A percentile compares a stretch with the other conserved stretches of the same genome.
These are phyloP conservation scores for Paracyclopina nana DNA, from an alignment of 1,140 invertebrate genomes.

Conservation along the genomic window DNA sequence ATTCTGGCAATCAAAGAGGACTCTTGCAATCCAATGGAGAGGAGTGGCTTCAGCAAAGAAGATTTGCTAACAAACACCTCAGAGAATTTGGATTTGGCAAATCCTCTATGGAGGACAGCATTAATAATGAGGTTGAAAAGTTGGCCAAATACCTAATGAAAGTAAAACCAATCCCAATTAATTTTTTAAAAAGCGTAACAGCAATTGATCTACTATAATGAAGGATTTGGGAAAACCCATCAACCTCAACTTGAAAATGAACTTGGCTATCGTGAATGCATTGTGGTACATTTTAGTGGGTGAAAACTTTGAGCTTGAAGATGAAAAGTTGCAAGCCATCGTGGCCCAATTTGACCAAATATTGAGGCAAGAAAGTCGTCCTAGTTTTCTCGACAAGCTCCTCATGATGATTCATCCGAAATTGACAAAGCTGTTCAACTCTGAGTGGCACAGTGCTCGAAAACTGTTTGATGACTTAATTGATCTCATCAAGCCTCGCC, in stretches of 20 bases:
- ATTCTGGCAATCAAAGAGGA: constrained; percentile 19
- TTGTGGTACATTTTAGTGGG: constrained; percentile 25
- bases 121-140: constrained; percentile 26
- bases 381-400: not conserved
- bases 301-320: constrained; percentile 20
- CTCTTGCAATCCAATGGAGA: constrained; percentile 23
- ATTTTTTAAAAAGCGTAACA: too few species aligned
- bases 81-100: constrained; percentile 27
- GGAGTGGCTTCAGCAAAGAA: constrained; percentile 29
- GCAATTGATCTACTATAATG: too few species aligned
- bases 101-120: constrained; percentile 30
- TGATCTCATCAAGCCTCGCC: not conserved
- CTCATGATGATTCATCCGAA: not conserved
- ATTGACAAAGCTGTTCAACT: constrained; percentile 21
- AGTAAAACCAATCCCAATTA: too few species aligned
- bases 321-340: constrained; percentile 17
- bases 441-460: constrained; percentile 25
- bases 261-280: constrained; percentile 22
- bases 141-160: constrained; percentile 18
- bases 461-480: not conserved
- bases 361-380: not conserved
- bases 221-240: constrained; percentile 17
- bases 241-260: constrained; percentile 15
- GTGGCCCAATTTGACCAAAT: constrained; percentile 15
- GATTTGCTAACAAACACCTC: constrained; percentile 25